Evolutionary conservation across 2,888 invertebrate genomes (phyloP).

Genomic region (Oxycera nigricornis): DNA sequence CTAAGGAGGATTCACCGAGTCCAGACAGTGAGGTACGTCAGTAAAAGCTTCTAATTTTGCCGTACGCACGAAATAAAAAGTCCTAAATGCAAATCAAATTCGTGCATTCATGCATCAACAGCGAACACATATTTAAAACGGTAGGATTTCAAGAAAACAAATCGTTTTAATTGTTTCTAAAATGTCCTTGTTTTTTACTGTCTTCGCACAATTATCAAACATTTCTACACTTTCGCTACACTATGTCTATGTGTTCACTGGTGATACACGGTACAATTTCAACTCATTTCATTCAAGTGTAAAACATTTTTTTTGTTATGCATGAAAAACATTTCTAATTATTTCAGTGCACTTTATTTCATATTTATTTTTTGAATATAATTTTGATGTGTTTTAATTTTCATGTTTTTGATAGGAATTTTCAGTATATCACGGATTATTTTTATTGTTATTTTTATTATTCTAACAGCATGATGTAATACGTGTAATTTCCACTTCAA

Average conservation of each 20-base stretch:
- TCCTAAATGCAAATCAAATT: not conserved
- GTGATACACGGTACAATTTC: not conserved
- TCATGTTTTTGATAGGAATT: not conserved
- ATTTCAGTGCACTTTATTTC: no score
- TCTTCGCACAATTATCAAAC: not conserved
- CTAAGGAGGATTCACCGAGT: slow-evolving; percentile 55
- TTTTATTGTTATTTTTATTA: not conserved
- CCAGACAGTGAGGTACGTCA: slow-evolving; percentile 60
- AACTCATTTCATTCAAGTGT: not conserved
- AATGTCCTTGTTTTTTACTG: not conserved
- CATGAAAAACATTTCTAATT: no score
- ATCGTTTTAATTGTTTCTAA: not conserved
- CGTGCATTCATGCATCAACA: not conserved
- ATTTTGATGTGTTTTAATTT: not conserved
- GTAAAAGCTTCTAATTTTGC: not conserved
- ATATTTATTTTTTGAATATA: no score
- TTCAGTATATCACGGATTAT: not conserved
- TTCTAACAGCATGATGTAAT: slow-evolving; percentile 45
- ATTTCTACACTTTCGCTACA: no score
- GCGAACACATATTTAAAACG: not conserved
- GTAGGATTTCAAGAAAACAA: no score
- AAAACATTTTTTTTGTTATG: not conserved
- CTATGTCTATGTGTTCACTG: slow-evolving; percentile 5
- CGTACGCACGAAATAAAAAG: not conserved
- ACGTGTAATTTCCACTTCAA: slow-evolving; percentile 35